A percentile compares a stretch with the other conserved stretches of the same genome.
Evolutionary conservation across 2,888 invertebrate genomes (phyloP).

Genomic region (Cheilosia grossa): DNA sequence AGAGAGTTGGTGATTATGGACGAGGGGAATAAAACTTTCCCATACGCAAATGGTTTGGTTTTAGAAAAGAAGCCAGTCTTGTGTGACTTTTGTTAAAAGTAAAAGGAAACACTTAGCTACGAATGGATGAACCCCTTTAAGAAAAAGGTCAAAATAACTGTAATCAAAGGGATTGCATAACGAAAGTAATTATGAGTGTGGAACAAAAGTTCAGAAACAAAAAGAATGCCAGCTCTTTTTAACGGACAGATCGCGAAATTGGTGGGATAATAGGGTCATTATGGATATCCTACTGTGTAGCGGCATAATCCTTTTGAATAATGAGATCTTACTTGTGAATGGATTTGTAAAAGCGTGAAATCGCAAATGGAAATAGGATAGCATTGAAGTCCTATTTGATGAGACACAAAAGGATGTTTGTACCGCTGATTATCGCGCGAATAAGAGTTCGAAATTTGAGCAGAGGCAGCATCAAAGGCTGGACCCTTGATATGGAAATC

Average conservation of each 20-base stretch:
- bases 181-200: slow-evolving; percentile 35
- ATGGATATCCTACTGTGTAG: not conserved
- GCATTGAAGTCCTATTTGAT: not conserved
- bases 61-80: slow-evolving; percentile 19
- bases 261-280: slow-evolving; percentile 1
- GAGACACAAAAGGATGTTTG: too few species aligned
- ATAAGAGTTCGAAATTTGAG: too few species aligned
- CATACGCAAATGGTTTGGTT: slow-evolving; percentile 36
- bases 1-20: not conserved
- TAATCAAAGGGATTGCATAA: slow-evolving; percentile 21
- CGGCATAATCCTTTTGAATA: slow-evolving; percentile 5
- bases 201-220: slow-evolving; percentile 17
- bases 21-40: slow-evolving; percentile 8
- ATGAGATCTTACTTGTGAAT: not conserved
- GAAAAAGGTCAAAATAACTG: slow-evolving; percentile 6
- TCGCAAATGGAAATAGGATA: not conserved
- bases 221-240: slow-evolving; percentile 3
- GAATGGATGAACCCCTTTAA: slow-evolving; percentile 41
- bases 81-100: slow-evolving; percentile 34
- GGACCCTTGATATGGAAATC: too few species aligned
- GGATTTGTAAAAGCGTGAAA: not conserved
- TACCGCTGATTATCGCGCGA: too few species aligned
- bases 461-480: too few species aligned
- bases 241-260: slow-evolving; percentile 1
- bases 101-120: slow-evolving; percentile 48